A percentile compares a stretch with the other conserved stretches of the same genome.
These are phyloP conservation scores for Athetis lepigone DNA, from an alignment of 2,888 invertebrate species.

Conservation along the genomic window DNA sequence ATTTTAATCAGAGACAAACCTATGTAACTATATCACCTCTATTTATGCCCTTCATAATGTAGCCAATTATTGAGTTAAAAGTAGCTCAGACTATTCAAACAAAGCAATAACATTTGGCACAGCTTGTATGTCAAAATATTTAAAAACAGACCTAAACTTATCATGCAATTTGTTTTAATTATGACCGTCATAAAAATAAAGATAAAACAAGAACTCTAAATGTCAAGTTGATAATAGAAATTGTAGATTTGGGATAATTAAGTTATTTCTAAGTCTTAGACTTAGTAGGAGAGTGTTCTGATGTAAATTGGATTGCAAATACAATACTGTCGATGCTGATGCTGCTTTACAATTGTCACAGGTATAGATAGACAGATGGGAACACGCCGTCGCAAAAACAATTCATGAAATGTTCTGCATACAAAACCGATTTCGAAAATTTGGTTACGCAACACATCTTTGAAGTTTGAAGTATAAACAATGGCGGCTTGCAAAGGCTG, in stretches of 20 bases:
- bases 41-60: slow-evolving; percentile 20
- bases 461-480: slow-evolving; percentile 75
- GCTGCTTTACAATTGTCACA: slow-evolving; percentile 9
- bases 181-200: neutral
- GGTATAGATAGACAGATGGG: slow-evolving; percentile 9
- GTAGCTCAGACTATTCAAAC: slow-evolving; percentile 19
- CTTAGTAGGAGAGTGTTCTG: neutral
- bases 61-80: slow-evolving; percentile 40
- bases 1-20: slow-evolving; percentile 16
- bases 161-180: slow-evolving; percentile 9
- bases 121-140: slow-evolving; percentile 21
- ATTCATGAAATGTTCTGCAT: slow-evolving; percentile 55
- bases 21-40: slow-evolving; percentile 2
- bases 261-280: neutral
- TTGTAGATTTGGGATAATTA: neutral
- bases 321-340: too few relatives aligned
- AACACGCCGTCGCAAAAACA: slow-evolving; percentile 25
- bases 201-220: slow-evolving; percentile 18
- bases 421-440: slow-evolving; percentile 69
- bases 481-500: slow-evolving; percentile 80
- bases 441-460: slow-evolving; percentile 69
- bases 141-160: slow-evolving; percentile 10
- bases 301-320: slow-evolving; percentile 9
- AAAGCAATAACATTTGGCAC: slow-evolving; percentile 38
- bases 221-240: neutral